Evolutionary conservation across 1,140 invertebrate genomes (phyloP).

Genomic region (Trichomalopsis sarcophagae): DNA sequence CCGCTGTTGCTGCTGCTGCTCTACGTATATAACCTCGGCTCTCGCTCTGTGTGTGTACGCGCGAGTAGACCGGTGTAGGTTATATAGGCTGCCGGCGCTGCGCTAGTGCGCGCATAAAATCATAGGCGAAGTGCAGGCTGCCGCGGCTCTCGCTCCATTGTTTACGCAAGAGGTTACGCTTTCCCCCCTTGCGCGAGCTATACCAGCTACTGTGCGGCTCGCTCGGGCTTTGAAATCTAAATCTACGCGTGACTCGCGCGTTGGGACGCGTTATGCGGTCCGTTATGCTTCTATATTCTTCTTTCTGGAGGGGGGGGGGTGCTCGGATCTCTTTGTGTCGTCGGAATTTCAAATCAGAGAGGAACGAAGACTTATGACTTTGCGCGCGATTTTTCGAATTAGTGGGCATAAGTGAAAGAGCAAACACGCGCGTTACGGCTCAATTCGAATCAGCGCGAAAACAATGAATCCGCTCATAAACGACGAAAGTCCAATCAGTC

Average conservation of each 20-base stretch:
- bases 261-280: too few species aligned
- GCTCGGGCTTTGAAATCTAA: neutral
- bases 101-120: conserved; percentile 33
- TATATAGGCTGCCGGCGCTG: conserved; percentile 12
- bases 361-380: too few species aligned
- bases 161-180: conserved; percentile 47
- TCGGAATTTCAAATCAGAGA: too few species aligned
- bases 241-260: neutral
- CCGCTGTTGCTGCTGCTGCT: neutral
- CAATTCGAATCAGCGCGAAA: neutral
- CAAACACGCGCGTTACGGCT: neutral
- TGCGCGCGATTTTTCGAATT: too few species aligned
- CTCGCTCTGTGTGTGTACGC: neutral
- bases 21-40: conserved; percentile 4
- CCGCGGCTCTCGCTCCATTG: conserved; percentile 34
- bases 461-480: neutral
- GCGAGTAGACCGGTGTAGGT: neutral
- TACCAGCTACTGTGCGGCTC: neutral
- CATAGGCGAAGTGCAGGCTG: conserved; percentile 47
- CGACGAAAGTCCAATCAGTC: neutral
- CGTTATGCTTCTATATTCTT: neutral
- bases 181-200: neutral
- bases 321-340: too few species aligned
- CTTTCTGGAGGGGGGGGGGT: too few species aligned
- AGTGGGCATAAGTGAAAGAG: too few species aligned